These are phyloP conservation scores for Megaleporinus macrocephalus DNA, from an alignment of 2,113 vertebrate species.

Conservation along the genomic window DNA sequence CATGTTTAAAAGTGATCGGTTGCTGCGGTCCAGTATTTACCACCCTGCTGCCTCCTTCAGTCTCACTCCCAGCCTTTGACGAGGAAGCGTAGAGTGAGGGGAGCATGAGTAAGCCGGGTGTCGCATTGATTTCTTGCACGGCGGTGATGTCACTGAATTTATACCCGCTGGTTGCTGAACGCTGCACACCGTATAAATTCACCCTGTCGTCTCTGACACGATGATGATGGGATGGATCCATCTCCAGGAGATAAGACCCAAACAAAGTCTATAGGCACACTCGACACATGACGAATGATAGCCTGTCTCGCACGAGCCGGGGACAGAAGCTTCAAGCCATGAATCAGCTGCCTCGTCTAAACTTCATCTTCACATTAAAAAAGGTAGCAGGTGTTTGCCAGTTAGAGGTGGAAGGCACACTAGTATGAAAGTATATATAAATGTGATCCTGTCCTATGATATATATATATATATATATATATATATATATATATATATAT, in stretches of 20 bases:
- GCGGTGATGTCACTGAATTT: conserved; percentile 59
- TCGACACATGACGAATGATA: conserved; percentile 37
- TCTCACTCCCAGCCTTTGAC: conserved; percentile 59
- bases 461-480: too few relatives aligned
- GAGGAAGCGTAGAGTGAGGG: conserved; percentile 33
- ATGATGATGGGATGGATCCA: conserved; percentile 50
- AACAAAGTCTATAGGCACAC: conserved; percentile 23
- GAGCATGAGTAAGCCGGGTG: conserved; percentile 41
- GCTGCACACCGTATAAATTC: conserved; percentile 49
- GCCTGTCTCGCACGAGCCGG: not conserved
- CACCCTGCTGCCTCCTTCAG: not conserved
- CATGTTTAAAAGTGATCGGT: conserved; percentile 22
- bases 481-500: too few relatives aligned
- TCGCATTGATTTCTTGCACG: conserved; percentile 44
- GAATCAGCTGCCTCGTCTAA: conserved; percentile 31
- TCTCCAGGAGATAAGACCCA: conserved; percentile 45
- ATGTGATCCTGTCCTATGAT: too few relatives aligned
- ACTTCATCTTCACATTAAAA: conserved; percentile 43
- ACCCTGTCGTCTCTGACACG: conserved; percentile 34
- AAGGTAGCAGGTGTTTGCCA: conserved; percentile 7
- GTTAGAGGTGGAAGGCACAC: not conserved
- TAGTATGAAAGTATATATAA: not conserved
- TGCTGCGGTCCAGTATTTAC: not conserved
- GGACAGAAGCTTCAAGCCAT: not conserved
- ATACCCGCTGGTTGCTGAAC: conserved; percentile 37